Evolutionary conservation across 2,797 vertebrate genomes (phyloP), one percentile per base, ranked within the genome.

Genomic region (Hyperoplus lanceolatus): DNA sequence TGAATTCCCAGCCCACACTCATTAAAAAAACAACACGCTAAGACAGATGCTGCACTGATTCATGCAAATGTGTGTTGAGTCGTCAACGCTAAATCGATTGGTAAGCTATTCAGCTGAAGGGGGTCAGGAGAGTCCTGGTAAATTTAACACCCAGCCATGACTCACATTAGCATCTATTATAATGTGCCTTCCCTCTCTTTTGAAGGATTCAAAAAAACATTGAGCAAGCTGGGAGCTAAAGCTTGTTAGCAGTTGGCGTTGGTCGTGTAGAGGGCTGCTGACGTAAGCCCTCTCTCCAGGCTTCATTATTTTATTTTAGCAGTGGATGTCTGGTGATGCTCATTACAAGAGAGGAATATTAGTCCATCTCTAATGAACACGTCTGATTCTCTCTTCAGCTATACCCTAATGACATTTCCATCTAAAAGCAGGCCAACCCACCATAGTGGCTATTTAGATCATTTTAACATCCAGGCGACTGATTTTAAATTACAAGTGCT

Each of bases 1-100:
- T 90, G 89, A 89, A 86, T 70, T 73, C 61, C 61, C 89, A 73
- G 69, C 88, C 90, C 82, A 89, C 84, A 77, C 82, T 90, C 82
- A 91, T 89, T 89, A 88, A 80, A 81, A 77, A 87, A 90, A 79
- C 66, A 75, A 73, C 72, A 72, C 8, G 54, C 73, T 84, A 61
- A 87, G 90, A 82, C 84, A 90, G 89, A 90, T 85, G 85, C 87
- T 72, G 77, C 72, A 80, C 63, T 70, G 80, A 90, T 90, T 92
- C 86, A 87, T 90, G 80, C 72, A 86, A 88, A 92, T 90, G 90
- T 64, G 82, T 76, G 73, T 76, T 7, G 69, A 70, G 49, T 70
- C 78, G 87, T 87, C 80, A 68, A 73, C 75, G 79, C 73, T 71
- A 50, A 79, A 78, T 82, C 51, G 69, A 58, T 36, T 73, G 59